Percentiles rank a stretch among this genome's conserved stretches.
phyloP scores from a whole-genome alignment of 1,140 invertebrate genomes.

The Littorina saxatilis region DNA sequence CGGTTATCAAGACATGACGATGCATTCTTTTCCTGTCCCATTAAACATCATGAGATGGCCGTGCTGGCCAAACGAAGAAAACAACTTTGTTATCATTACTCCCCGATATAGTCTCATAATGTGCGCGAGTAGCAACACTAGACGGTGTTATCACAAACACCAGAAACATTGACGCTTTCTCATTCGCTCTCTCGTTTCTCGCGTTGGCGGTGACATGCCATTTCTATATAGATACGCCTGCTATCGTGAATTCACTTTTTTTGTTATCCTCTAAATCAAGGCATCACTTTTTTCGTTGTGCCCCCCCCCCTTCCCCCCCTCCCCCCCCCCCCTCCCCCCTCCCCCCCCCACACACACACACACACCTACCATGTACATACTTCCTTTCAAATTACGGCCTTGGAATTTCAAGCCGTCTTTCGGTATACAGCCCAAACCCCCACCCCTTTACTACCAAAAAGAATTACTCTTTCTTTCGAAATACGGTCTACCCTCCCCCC shows the following conservation, averaged over 20 bases:
- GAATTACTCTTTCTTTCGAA: too few species aligned
- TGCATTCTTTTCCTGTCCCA: neutral
- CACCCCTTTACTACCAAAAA: too few species aligned
- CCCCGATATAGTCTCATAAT: neutral
- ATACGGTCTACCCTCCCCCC: too few species aligned
- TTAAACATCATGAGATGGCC: neutral
- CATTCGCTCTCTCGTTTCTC: conserved; percentile 4
- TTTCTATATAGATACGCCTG: neutral
- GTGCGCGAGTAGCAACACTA: neutral
- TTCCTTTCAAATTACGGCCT: too few species aligned
- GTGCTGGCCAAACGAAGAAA: too few species aligned
- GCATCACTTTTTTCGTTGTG: neutral
- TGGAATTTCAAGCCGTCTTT: too few species aligned
- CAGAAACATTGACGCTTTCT: neutral
- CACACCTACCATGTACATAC: too few species aligned
- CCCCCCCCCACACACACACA: neutral
- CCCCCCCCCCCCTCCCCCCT: neutral
- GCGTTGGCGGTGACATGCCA: neutral
- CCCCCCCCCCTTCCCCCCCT: neutral
- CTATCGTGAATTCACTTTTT: conserved; percentile 4
- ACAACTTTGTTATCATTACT: neutral
- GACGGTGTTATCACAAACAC: neutral
- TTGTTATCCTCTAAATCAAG: neutral
- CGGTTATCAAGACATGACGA: neutral
- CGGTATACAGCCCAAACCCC: too few species aligned